A percentile compares a stretch with the other conserved stretches of the same genome.
These are phyloP conservation scores for Mimumesa dahlbomi DNA, from an alignment of 2,888 invertebrate species.

Conservation along the genomic window DNA sequence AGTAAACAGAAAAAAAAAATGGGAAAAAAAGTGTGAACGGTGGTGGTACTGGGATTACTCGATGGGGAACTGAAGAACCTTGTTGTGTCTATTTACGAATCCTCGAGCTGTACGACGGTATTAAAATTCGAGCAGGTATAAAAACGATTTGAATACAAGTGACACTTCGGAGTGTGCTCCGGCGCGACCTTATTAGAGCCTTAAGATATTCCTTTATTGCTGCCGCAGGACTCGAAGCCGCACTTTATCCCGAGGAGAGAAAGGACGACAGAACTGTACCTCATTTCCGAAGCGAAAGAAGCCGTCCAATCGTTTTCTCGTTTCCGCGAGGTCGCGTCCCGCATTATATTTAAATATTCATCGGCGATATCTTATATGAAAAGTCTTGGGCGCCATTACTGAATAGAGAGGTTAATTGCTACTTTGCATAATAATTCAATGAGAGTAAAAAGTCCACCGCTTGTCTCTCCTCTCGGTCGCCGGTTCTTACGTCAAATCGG, in stretches of 20 bases:
- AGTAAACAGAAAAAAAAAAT: too few species aligned
- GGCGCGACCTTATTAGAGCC: too few species aligned
- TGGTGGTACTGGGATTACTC: too few species aligned
- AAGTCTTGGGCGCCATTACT: constrained; percentile 52
- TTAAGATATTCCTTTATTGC: too few species aligned
- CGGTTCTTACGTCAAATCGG: constrained; percentile 35
- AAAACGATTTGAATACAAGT: too few species aligned
- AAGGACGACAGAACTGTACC: constrained; percentile 12
- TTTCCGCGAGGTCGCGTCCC: constrained; percentile 14
- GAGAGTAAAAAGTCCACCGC: constrained; percentile 43
- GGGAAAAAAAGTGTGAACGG: too few species aligned
- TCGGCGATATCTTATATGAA: constrained; percentile 68
- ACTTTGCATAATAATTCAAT: constrained; percentile 74
- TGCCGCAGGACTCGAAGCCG: constrained; percentile 25
- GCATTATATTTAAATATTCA: constrained; percentile 67
- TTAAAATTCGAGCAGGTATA: too few species aligned
- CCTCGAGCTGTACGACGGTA: too few species aligned
- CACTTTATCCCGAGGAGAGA: constrained; percentile 26
- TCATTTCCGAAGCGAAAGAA: constrained; percentile 52
- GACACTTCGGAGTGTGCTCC: too few species aligned
- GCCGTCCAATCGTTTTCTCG: constrained; percentile 28
- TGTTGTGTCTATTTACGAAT: too few species aligned
- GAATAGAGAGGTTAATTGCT: constrained; percentile 71
- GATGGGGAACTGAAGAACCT: too few species aligned
- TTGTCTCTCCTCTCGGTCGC: constrained; percentile 24